phyloP scores from a whole-genome alignment of 2,888 invertebrate genomes.

The Phalangium opilio region DNA sequence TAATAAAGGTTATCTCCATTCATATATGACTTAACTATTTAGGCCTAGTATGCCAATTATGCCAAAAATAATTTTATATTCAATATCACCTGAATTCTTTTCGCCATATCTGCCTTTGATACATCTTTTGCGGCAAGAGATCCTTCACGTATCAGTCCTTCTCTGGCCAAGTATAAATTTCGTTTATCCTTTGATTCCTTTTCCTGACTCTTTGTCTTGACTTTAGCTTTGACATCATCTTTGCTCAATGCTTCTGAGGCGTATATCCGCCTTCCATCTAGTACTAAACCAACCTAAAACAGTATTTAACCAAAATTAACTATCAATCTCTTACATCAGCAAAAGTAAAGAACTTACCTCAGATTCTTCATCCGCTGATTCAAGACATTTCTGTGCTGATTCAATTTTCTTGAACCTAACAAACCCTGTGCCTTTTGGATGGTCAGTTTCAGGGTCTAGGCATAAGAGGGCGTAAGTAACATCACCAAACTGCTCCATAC shows the following conservation, averaged over 20 bases:
- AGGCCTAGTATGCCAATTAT: too few relatives aligned
- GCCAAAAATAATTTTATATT: conserved; percentile 1
- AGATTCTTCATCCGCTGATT: conserved; percentile 36
- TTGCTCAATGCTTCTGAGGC: conserved; percentile 57
- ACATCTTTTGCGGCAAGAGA: conserved; percentile 71
- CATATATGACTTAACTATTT: conserved; percentile 81
- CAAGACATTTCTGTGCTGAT: conserved; percentile 60
- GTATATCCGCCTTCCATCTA: conserved; percentile 55
- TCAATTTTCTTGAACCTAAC: conserved; percentile 68
- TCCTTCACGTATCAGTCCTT: conserved; percentile 80
- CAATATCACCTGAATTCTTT: conserved; percentile 40
- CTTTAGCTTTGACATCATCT: conserved; percentile 45
- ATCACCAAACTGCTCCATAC: conserved; percentile 60
- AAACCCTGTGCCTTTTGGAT: conserved; percentile 89
- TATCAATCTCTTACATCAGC: not conserved
- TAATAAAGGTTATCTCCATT: conserved; percentile 77
- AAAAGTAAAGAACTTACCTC: conserved; percentile 1
- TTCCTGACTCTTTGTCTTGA: conserved; percentile 40
- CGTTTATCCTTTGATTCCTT: conserved; percentile 61
- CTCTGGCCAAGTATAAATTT: conserved; percentile 79
- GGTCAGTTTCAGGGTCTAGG: conserved; percentile 69
- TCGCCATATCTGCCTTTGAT: conserved; percentile 69
- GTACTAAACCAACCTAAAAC: conserved; percentile 9
- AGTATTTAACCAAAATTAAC: not conserved
- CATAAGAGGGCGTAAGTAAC: conserved; percentile 75